These are phyloP conservation scores for Chlorops oryzae DNA, from an alignment of 1,140 invertebrate genomes.

Conservation along the genomic window DNA sequence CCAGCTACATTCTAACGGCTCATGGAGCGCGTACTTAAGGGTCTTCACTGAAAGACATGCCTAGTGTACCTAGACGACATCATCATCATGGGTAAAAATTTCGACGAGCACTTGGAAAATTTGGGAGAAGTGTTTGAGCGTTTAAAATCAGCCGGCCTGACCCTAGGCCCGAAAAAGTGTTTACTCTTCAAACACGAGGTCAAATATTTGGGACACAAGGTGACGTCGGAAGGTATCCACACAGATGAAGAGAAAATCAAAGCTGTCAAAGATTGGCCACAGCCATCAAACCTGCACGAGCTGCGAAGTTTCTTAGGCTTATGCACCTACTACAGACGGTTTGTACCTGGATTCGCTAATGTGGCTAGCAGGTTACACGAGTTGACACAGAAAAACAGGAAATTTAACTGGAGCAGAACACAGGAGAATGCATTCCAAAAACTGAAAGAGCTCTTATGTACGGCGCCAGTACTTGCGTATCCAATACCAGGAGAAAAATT, in stretches of 20 bases:
- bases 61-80: constrained; percentile 16
- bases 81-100: constrained; percentile 12
- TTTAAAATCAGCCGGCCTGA: not conserved
- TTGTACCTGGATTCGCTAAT: no score
- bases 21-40: constrained; percentile 12
- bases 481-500: constrained; percentile 12
- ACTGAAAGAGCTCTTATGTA: not conserved
- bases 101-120: constrained; percentile 7
- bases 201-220: no score
- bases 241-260: constrained; percentile 5
- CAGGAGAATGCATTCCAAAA: no score
- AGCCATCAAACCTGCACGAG: not conserved
- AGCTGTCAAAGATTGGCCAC: not conserved
- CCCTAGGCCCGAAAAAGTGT: constrained; percentile 1
- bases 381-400: no score
- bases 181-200: not conserved
- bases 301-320: constrained; percentile 6
- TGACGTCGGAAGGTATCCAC: constrained; percentile 3
- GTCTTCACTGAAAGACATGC: constrained; percentile 10
- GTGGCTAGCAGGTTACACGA: no score
- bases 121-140: not conserved
- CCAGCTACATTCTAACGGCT: no score
- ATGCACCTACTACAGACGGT: not conserved
- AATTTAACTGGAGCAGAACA: no score
- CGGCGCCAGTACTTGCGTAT: constrained; percentile 3